A percentile compares a stretch with the other conserved stretches of the same genome.
These are phyloP conservation scores for Perccottus glenii DNA, from an alignment of 2,113 vertebrate genomes.

Conservation along the genomic window DNA sequence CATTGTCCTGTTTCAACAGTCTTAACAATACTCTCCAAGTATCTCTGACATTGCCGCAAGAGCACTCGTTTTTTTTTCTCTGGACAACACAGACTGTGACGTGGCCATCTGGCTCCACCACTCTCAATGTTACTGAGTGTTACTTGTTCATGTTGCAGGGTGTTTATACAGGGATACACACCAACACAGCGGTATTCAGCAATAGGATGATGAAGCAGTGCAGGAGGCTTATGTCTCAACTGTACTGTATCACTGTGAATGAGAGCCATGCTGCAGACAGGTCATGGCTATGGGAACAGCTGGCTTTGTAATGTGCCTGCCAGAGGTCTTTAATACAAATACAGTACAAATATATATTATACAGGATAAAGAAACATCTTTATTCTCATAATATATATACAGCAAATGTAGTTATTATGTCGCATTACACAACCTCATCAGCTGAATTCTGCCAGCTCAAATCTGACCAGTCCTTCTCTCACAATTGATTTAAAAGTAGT, in stretches of 20 bases:
- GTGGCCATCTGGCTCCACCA: constrained; percentile 10
- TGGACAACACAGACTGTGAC: constrained; percentile 34
- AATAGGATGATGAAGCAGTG: constrained; percentile 44
- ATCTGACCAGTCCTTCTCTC: not conserved
- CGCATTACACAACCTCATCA: constrained; percentile 23
- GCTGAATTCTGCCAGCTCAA: constrained; percentile 33
- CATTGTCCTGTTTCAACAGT: constrained; percentile 30
- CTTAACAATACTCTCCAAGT: constrained; percentile 30
- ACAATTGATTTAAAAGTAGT: not conserved
- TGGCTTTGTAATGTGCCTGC: constrained; percentile 58
- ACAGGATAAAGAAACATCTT: constrained; percentile 28
- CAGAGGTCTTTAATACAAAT: constrained; percentile 39
- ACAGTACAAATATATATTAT: constrained; percentile 25
- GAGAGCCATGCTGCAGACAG: constrained; percentile 31
- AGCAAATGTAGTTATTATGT: constrained; percentile 27
- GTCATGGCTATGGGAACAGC: constrained; percentile 34
- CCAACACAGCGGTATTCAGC: constrained; percentile 27
- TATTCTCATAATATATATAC: constrained; percentile 24
- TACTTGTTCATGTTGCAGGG: constrained; percentile 53
- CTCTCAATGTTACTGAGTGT: constrained; percentile 63
- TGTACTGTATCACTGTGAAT: constrained; percentile 62
- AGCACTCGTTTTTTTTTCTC: constrained; percentile 6
- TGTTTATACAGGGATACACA: constrained; percentile 46
- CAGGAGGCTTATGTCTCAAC: constrained; percentile 6
- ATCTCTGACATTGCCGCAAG: constrained; percentile 6